Evolutionary conservation across 2,888 invertebrate genomes (phyloP).

Genomic region (Macrosiphum euphorbiae): DNA sequence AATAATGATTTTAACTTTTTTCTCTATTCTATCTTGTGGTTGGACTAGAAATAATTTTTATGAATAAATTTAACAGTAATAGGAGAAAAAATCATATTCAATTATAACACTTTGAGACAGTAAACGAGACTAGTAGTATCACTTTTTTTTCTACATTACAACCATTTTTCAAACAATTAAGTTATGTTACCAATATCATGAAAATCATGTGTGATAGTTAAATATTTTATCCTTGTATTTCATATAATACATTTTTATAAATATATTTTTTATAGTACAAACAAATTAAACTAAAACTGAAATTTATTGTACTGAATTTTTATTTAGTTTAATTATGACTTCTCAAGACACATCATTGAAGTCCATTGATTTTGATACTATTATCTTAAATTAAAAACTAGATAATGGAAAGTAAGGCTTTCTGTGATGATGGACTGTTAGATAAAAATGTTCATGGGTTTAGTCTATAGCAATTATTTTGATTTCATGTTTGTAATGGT

Average conservation of each 20-base stretch:
- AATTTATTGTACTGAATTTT: neutral
- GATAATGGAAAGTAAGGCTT: slow-evolving; percentile 48
- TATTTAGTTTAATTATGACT: neutral
- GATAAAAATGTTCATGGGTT: slow-evolving; percentile 48
- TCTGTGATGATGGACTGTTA: slow-evolving; percentile 50
- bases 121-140: neutral
- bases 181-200: neutral
- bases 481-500: too few species aligned
- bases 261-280: slow-evolving; percentile 10
- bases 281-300: slow-evolving; percentile 29
- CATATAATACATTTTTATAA: neutral
- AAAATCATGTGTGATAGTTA: neutral
- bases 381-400: slow-evolving; percentile 15
- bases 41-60: neutral
- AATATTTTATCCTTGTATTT: neutral
- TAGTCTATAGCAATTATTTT: slow-evolving; percentile 51
- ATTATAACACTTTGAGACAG: neutral
- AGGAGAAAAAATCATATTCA: neutral
- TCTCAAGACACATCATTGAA: slow-evolving; percentile 17
- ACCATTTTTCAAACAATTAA: neutral
- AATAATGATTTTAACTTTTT: neutral
- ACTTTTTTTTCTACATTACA: neutral
- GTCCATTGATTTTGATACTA: neutral
- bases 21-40: neutral
- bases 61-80: neutral